Evolutionary conservation across 2,797 vertebrate species (phyloP).

Genomic region (Moxostoma hubbsi): DNA sequence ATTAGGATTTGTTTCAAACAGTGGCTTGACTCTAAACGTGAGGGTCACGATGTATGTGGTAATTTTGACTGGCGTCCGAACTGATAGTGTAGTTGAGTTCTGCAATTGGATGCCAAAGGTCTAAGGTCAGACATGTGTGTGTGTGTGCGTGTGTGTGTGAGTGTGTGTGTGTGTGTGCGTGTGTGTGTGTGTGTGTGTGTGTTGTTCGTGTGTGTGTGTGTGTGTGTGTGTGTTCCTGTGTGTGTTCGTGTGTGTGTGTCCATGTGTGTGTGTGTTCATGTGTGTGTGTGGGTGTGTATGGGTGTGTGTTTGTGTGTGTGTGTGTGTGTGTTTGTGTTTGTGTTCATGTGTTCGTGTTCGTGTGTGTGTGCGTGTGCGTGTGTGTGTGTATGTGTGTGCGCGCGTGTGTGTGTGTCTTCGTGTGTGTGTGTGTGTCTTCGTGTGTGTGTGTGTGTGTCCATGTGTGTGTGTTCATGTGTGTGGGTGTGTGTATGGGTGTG

Average conservation of each 20-base stretch:
- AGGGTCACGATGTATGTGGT: background rate
- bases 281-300: conserved; percentile 19
- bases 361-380: background rate
- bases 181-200: conserved; percentile 2
- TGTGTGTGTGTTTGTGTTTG: conserved; percentile 33
- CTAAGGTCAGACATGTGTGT: no score
- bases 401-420: conserved; percentile 3
- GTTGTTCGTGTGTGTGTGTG: conserved; percentile 29
- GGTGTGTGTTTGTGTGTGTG: background rate
- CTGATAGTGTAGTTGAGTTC: conserved; percentile 12
- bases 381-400: conserved; percentile 22
- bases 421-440: conserved; percentile 25
- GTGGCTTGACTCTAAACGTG: no score
- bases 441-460: conserved; percentile 3
- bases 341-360: no score
- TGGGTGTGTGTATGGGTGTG: no score
- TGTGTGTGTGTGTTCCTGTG: conserved; percentile 1
- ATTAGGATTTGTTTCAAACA: no score
- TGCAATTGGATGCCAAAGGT: conserved; percentile 46
- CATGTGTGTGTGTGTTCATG: conserved; percentile 3
- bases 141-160: background rate
- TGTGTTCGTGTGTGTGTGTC: conserved; percentile 27
- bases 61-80: conserved; percentile 18
- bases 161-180: conserved; percentile 26
- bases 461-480: conserved; percentile 34